These are phyloP conservation scores for Formicarius rufipectus DNA, from an alignment of 2,113 vertebrate genomes.

Conservation along the genomic window DNA sequence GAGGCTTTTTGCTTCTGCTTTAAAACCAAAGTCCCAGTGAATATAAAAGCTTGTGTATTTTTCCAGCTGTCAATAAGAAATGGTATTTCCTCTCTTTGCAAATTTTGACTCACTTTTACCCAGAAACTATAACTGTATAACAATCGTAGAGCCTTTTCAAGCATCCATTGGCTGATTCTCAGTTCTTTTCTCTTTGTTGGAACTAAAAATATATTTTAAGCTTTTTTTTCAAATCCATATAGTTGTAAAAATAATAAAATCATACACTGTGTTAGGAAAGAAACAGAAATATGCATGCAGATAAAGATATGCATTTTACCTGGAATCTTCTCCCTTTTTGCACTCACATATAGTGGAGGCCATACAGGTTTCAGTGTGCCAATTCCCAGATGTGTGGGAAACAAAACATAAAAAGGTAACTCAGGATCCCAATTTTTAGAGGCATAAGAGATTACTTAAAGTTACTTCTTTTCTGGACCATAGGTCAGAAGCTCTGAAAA, in stretches of 20 bases:
- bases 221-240: not conserved
- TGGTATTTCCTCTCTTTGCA: not conserved
- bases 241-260: not conserved
- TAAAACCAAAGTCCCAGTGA: not conserved
- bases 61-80: not conserved
- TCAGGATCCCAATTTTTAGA: not conserved
- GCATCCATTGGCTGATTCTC: not conserved
- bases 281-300: not conserved
- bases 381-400: not conserved
- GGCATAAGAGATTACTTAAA: not conserved
- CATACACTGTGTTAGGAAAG: not conserved
- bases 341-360: not conserved
- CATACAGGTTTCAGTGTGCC: not conserved
- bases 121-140: not conserved
- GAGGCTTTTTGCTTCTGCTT: not conserved
- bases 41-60: not conserved
- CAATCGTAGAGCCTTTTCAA: not conserved
- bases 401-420: not conserved
- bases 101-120: not conserved
- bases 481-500: not conserved
- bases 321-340: not conserved
- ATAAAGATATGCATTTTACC: not conserved
- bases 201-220: not conserved
- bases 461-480: fast-evolving
- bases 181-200: not conserved